Evolutionary conservation across 1,140 invertebrate species (phyloP), one percentile per base, ranked within the genome.

Genomic region (Colletes latitarsis): DNA sequence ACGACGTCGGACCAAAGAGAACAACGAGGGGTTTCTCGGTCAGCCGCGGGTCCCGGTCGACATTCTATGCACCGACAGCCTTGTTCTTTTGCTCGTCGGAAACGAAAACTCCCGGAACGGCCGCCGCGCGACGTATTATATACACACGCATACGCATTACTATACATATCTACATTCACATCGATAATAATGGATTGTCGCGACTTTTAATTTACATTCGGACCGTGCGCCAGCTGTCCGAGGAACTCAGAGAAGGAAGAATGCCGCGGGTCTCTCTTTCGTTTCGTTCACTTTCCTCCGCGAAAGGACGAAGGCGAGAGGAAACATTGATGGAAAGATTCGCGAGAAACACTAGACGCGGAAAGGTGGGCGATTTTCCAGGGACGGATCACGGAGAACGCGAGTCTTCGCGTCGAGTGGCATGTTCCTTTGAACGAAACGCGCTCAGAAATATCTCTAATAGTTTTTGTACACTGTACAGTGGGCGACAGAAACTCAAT

Each of bases 111-210:
- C 19, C 17, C 5, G 6, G 39, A 12, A 55, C 30, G 62, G 8
- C n/a, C 10, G n/a, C 39, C 14, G 14, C 5, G 39, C 30, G 30
- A 19, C 17, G 10, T 15, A 12, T 46, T 55, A 41, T 39, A 43
- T 60, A 76, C 49, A 21, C 62, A 63, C 53, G 58, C 57, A 21
- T 53, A 62, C 57, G 17, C 77, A 15, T 55, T 30, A 12, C 72
- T 75, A 81, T 69, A 69, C 73, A 77, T 70, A 77, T 70, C 73
- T 77, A 77, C 58, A 69, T 63, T 81, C 79, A 77, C 79, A 69
- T 68, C 64, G 73, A 75, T 75, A 69, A 60, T 81, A 63, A n/a
- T 77, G 74, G 64, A 55, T 81, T 84, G 73, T 81, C 83, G 82
- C 67, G 77, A 79, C 39, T 14, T 73, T 79, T 73, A 73, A 64